These are phyloP conservation scores for Agelastica alni DNA, from an alignment of 2,888 invertebrate species.

Conservation along the genomic window DNA sequence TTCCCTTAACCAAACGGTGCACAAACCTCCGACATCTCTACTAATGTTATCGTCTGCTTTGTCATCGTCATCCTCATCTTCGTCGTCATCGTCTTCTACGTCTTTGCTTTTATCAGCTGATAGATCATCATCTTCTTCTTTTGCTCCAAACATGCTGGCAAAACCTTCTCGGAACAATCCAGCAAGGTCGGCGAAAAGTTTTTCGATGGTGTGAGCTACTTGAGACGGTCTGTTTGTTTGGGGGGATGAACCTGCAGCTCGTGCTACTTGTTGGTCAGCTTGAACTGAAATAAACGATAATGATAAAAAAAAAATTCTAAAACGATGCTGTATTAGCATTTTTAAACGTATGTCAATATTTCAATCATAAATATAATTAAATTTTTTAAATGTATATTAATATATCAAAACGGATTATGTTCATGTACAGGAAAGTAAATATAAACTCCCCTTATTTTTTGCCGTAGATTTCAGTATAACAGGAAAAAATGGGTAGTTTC, in stretches of 20 bases:
- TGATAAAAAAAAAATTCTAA: too few relatives aligned
- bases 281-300: conserved; percentile 42
- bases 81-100: conserved; percentile 26
- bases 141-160: conserved; percentile 47
- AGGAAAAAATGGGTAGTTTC: too few relatives aligned
- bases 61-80: conserved; percentile 20
- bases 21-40: conserved; percentile 37
- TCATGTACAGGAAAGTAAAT: too few relatives aligned
- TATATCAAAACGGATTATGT: too few relatives aligned
- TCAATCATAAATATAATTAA: too few relatives aligned
- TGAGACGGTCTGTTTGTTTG: conserved; percentile 44
- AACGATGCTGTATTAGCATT: too few relatives aligned
- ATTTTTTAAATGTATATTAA: too few relatives aligned
- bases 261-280: conserved; percentile 45
- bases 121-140: conserved; percentile 42
- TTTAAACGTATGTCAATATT: too few relatives aligned
- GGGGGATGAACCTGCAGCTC: conserved; percentile 40
- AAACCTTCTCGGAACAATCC: conserved; percentile 50
- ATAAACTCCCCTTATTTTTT: too few relatives aligned
- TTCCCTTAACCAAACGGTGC: conserved; percentile 3
- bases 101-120: conserved; percentile 38
- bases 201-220: conserved; percentile 46
- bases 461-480: too few relatives aligned
- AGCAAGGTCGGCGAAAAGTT: conserved; percentile 48
- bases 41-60: conserved; percentile 22